phyloP scores from a whole-genome alignment of 2,113 vertebrate genomes.

The Camelus bactrianus region DNA sequence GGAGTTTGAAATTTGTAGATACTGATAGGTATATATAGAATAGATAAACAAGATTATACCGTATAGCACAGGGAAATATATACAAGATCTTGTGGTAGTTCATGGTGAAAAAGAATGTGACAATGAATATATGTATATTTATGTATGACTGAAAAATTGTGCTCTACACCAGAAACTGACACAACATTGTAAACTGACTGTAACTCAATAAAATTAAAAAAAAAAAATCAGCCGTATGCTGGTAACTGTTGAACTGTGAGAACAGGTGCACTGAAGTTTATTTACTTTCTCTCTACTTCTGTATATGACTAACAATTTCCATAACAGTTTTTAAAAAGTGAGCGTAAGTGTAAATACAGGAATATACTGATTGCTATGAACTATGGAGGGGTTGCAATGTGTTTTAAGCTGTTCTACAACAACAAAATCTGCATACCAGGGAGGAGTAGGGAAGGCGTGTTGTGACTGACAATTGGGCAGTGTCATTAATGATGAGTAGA shows the following conservation, averaged over 20 bases:
- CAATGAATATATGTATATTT: too few relatives aligned
- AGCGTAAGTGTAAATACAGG: neutral
- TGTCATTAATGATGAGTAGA: neutral
- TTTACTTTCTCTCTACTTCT: neutral
- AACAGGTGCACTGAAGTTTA: neutral
- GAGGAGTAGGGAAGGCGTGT: neutral
- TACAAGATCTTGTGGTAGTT: too few relatives aligned
- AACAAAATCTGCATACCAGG: neutral
- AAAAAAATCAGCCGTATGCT: neutral
- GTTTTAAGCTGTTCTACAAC: neutral
- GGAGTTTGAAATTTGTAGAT: too few relatives aligned
- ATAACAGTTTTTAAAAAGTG: neutral
- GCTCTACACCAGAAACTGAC: too few relatives aligned
- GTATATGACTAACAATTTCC: neutral
- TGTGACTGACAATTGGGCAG: slow-evolving; percentile 19
- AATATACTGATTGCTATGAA: neutral
- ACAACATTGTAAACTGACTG: too few relatives aligned
- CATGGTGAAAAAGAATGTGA: too few relatives aligned
- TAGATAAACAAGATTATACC: too few relatives aligned
- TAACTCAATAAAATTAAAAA: too few relatives aligned
- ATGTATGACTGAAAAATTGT: too few relatives aligned
- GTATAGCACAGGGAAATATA: too few relatives aligned
- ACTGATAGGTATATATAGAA: too few relatives aligned
- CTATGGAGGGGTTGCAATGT: neutral
- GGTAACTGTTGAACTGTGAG: neutral